Base-by-base conservation (phyloP, 53 echinoderm and acorn worm genomes). In the Holothuria scabra region DNA sequence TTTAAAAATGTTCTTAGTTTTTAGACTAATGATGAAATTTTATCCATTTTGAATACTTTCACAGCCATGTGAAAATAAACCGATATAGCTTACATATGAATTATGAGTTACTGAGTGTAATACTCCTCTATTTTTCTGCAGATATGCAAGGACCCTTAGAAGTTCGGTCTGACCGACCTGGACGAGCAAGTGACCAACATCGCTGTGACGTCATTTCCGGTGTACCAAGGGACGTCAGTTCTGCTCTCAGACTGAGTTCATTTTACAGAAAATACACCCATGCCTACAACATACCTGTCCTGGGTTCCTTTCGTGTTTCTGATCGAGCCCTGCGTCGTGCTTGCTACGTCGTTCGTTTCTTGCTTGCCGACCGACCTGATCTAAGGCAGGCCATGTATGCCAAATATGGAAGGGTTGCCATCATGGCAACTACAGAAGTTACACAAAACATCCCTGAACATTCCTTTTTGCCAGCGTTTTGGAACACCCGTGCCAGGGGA, bases 391-490 rank as follows among this genome's bases (percentile, higher is more conserved):
- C 85, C 68, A 87, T 96, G 87, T 87, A 93, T 78, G 79, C 89
- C 72, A 83, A 80, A 29, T 91, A 83, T 83, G 91, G 87, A 18
- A 91, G 96, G 16, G 86, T 91, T 18, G 93, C 85, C 12, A 78
- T 96, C 56, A 84, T 96, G 22, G 93, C 86, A 3, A 76, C 76
- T 28, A 66, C 46, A n/a, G 96, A 96, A 68, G 35, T 66, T 26
- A 96, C 96, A 59, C 89, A 84, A 3, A 76, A 96, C 30, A 76
- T 96, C 14, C 96, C 96, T 5, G 96, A 96, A 70, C 93, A 96
- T 46, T 80, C 75, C 9, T 87, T 84, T 62, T 85, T 96, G 9
- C 76, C 85, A 12, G 90, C 87, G 12, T 60, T 37, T 26, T 89
- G 46, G 37, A 88, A n/a, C n/a, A n/a, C n/a, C n/a, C n/a, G n/a